Percentiles rank a stretch among this genome's conserved stretches.
Evolutionary conservation across 2,888 invertebrate species (phyloP).

Genomic region (Oxytorus armatus): DNA sequence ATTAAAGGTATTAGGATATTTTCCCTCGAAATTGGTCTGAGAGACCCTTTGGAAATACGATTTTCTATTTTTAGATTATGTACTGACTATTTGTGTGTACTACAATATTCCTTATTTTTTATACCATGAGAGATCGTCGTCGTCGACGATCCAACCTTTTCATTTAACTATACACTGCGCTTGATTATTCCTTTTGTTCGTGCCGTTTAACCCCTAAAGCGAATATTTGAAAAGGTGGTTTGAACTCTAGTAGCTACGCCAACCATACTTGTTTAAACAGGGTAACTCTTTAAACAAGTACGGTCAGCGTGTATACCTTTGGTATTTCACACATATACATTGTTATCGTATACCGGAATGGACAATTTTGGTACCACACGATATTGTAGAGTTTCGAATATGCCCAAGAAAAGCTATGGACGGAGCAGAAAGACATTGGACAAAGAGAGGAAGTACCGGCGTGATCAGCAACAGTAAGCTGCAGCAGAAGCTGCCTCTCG

Average conservation of each 20-base stretch:
- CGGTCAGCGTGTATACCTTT: background rate
- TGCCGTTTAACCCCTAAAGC: background rate
- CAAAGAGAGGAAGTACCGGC: slow-evolving; percentile 37
- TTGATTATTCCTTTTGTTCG: background rate
- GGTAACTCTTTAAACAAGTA: slow-evolving; percentile 5
- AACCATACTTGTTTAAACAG: background rate
- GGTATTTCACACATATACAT: background rate
- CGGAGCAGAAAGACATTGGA: slow-evolving; percentile 11
- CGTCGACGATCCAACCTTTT: background rate
- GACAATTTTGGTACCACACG: background rate
- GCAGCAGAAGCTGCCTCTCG: slow-evolving; percentile 39
- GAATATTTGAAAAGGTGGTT: background rate
- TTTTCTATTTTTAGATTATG: no score
- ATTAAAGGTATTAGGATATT: no score
- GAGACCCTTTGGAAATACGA: no score
- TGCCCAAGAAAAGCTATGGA: background rate
- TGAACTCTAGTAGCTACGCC: background rate
- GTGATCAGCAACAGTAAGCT: slow-evolving; percentile 46
- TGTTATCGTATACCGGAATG: background rate
- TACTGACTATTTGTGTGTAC: no score
- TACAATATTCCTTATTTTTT: no score
- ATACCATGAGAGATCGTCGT: no score
- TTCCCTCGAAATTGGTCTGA: no score
- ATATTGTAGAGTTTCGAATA: slow-evolving; percentile 4
- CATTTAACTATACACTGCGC: background rate